Percentiles rank a stretch among this genome's conserved stretches.
Conservation (phyloP, 1,140 invertebrate species). For the Psix sp. region DNA sequence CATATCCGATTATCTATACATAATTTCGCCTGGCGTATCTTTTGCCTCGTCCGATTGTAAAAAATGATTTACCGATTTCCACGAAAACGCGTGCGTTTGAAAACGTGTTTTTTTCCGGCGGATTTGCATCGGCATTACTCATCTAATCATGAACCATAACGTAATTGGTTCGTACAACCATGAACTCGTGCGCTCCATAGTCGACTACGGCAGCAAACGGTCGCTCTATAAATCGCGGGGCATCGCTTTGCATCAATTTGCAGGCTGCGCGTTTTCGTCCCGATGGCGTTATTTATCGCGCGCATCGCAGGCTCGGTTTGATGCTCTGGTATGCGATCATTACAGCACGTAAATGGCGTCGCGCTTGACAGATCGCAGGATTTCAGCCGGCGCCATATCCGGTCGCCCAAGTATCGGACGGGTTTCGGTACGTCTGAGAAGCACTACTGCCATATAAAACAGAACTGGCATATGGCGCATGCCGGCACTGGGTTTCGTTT, state of each 20-base stretch:
- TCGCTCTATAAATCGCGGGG: conserved; percentile 3
- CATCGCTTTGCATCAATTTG: conserved; percentile 23
- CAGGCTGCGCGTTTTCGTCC: conserved; percentile 13
- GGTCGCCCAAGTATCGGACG: conserved; percentile 45
- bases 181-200: conserved; percentile 2
- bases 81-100: no score
- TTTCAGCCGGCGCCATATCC: conserved; percentile 58
- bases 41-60: no score
- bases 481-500: conserved; percentile 41
- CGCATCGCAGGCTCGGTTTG: conserved; percentile 17
- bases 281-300: conserved; percentile 32
- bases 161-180: conserved; percentile 24
- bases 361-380: conserved; percentile 60
- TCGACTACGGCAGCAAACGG: conserved; percentile 13
- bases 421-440: conserved; percentile 37
- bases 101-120: no score
- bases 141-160: conserved; percentile 32
- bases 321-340: conserved; percentile 37
- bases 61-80: no score
- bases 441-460: conserved; percentile 37
- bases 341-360: conserved; percentile 44
- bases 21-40: no score
- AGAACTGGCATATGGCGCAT: conserved; percentile 64
- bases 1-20: no score
- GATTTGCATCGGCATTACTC: no score